These are phyloP conservation scores for Muscicapa comitata DNA, from an alignment of 2,797 vertebrate genomes.

Conservation along the genomic window DNA sequence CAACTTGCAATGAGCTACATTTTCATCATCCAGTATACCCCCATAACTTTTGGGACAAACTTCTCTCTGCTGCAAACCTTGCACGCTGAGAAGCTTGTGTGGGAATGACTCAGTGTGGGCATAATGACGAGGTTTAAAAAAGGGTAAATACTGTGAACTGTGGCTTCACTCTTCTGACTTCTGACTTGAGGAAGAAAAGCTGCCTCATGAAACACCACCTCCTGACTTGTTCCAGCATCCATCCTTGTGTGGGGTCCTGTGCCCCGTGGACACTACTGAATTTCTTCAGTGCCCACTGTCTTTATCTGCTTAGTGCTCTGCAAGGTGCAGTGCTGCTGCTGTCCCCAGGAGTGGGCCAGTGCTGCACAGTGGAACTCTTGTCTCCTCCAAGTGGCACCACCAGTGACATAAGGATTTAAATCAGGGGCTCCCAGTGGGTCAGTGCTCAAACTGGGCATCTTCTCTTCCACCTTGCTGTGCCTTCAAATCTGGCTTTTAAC, in stretches of 20 bases:
- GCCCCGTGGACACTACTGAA: rapidly evolving
- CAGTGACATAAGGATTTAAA: background rate
- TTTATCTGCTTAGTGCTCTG: background rate
- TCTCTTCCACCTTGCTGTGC: background rate
- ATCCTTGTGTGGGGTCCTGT: rapidly evolving
- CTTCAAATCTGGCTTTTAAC: background rate
- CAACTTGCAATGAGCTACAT: background rate
- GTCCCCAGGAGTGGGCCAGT: background rate
- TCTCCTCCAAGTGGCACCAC: background rate
- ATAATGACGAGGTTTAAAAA: background rate
- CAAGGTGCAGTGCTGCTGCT: background rate
- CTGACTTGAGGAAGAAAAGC: background rate
- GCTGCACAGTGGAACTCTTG: rapidly evolving
- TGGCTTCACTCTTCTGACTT: background rate
- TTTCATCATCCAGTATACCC: background rate
- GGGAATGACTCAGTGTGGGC: background rate
- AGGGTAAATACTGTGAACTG: background rate
- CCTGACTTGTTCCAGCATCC: background rate
- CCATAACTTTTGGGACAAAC: background rate
- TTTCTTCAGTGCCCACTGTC: rapidly evolving
- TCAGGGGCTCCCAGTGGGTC: background rate
- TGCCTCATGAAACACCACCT: background rate
- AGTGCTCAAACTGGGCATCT: background rate
- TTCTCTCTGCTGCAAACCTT: background rate
- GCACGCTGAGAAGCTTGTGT: background rate